Evolutionary conservation across 2,113 vertebrate genomes (phyloP).

Genomic region (Malaclemys terrapin): DNA sequence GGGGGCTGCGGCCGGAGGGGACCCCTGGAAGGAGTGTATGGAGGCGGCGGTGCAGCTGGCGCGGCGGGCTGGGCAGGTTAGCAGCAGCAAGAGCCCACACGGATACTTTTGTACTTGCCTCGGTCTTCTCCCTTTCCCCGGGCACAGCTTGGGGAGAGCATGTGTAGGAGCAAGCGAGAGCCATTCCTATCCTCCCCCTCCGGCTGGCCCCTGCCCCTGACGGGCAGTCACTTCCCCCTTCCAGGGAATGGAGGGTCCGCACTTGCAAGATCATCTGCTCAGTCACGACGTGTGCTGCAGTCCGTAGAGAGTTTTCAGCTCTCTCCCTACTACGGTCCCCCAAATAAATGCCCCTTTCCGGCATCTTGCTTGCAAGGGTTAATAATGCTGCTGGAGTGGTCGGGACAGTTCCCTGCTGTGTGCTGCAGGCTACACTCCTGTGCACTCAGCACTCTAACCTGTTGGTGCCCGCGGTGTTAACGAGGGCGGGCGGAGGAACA

Average conservation of each 20-base stretch:
- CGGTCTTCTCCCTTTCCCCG: background rate
- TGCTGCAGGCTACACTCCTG: background rate
- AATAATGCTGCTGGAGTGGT: no score
- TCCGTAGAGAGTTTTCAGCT: background rate
- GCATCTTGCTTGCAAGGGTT: no score
- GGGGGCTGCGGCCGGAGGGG: background rate
- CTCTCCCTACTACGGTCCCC: background rate
- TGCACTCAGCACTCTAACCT: background rate
- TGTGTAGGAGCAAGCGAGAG: no score
- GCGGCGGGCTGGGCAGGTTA: conserved; percentile 81
- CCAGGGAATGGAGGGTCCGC: background rate
- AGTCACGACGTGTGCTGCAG: background rate
- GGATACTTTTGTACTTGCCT: background rate
- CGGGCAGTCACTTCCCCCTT: background rate
- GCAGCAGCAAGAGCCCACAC: background rate
- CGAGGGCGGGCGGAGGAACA: background rate
- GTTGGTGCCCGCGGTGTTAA: background rate
- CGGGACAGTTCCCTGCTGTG: no score
- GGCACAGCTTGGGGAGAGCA: no score
- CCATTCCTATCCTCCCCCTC: background rate
- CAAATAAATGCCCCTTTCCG: background rate
- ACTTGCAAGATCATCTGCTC: no score
- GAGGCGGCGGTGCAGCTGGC: conserved; percentile 82
- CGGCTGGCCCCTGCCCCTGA: background rate
- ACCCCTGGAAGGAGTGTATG: conserved; percentile 79